A percentile compares a stretch with the other conserved stretches of the same genome.
Conservation (phyloP, 2,888 invertebrate species). For the Lepetodrilus schrolli region DNA sequence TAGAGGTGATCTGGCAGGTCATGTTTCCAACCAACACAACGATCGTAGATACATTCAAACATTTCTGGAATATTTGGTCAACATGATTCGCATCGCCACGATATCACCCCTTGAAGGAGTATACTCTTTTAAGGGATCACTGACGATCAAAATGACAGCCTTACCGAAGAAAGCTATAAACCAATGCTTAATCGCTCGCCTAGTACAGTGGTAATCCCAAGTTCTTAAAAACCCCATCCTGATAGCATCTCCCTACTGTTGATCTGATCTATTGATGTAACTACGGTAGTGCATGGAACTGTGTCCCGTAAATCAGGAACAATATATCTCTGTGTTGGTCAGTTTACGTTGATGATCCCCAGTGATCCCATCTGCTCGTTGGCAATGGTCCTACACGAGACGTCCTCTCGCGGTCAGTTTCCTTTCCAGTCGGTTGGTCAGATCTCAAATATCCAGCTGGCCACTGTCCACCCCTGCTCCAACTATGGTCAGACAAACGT, state of each 20-base stretch:
- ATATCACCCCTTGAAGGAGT: not conserved
- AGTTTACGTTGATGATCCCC: conserved; percentile 21
- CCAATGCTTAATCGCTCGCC: not conserved
- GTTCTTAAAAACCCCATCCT: not conserved
- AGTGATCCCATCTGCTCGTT: not conserved
- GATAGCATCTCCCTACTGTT: conserved; percentile 16
- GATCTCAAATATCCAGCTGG: not conserved
- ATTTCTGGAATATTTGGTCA: not conserved
- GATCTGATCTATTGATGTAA: conserved; percentile 16
- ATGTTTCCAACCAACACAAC: not conserved
- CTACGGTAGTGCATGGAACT: not conserved
- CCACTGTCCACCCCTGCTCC: not conserved
- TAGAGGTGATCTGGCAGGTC: not conserved
- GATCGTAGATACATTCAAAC: not conserved
- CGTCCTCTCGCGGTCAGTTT: too few species aligned
- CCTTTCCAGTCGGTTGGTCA: not conserved
- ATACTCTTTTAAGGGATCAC: not conserved
- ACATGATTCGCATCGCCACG: too few species aligned
- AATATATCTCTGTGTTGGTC: conserved; percentile 10
- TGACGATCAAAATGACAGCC: not conserved
- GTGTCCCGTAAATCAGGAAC: conserved; percentile 4
- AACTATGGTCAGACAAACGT: not conserved
- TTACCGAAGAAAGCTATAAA: not conserved
- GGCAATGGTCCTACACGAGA: too few species aligned
- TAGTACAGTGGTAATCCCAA: conserved; percentile 3